Evolutionary conservation across 2,113 vertebrate species (phyloP).

Genomic region (Lutjanus erythropterus): DNA sequence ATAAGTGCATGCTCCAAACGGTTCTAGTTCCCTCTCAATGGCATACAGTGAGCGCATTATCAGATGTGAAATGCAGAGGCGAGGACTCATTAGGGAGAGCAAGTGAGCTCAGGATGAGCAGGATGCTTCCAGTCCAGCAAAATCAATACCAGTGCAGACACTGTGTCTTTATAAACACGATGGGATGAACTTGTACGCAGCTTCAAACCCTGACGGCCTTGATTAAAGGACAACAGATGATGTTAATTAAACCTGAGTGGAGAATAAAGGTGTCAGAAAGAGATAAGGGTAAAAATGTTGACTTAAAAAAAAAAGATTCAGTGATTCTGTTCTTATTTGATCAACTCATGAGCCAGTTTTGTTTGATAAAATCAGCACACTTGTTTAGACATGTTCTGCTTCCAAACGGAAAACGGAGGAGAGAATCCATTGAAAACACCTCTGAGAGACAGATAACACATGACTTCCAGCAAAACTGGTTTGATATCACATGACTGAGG

Average conservation of each 20-base stretch:
- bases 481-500: slow-evolving; percentile 45
- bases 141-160: slow-evolving; percentile 42
- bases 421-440: not conserved
- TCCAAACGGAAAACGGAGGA: not conserved
- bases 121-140: not conserved
- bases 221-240: not conserved
- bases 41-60: not conserved
- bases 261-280: not conserved
- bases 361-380: not conserved
- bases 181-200: not conserved
- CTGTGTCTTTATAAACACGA: not conserved
- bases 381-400: slow-evolving; percentile 13
- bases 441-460: not conserved
- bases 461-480: slow-evolving; percentile 6
- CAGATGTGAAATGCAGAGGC: not conserved
- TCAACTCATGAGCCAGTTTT: not conserved
- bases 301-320: no score
- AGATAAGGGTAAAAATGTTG: not conserved
- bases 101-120: not conserved
- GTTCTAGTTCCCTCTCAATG: not conserved
- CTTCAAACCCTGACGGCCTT: not conserved
- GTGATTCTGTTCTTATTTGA: not conserved
- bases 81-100: not conserved
- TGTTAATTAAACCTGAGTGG: not conserved
- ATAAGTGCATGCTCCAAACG: no score